Evolutionary conservation across 92 coral and sea anemone genomes (phyloP).

Genomic region (Porites divaricata): DNA sequence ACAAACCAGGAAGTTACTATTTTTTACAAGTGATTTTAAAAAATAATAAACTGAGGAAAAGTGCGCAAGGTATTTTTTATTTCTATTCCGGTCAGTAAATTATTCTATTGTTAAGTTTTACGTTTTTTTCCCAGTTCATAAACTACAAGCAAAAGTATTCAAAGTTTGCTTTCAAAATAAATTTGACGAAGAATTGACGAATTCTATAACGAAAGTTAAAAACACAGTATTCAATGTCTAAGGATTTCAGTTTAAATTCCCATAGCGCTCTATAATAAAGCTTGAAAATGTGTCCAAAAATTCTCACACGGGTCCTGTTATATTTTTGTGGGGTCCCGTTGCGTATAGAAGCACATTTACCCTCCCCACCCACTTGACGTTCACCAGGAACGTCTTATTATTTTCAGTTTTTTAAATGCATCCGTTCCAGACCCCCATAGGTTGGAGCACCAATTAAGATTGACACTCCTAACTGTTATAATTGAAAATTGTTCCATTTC

Average conservation of each 20-base stretch:
- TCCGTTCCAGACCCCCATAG: slow-evolving; percentile 4
- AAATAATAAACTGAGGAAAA: not conserved
- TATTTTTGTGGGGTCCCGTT: not conserved
- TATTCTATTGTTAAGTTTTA: not conserved
- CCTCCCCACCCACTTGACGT: slow-evolving; percentile 15
- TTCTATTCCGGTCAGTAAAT: not conserved
- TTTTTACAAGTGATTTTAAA: not conserved
- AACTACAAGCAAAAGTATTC: not conserved
- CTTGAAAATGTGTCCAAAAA: slow-evolving; percentile 23
- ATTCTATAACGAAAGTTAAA: not conserved
- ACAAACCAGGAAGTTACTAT: not conserved
- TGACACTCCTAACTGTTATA: not conserved
- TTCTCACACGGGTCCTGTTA: not conserved
- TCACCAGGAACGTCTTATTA: slow-evolving; percentile 33
- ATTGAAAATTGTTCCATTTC: not conserved
- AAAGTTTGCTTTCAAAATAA: not conserved
- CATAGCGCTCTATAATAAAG: slow-evolving; percentile 1
- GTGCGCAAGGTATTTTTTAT: not conserved
- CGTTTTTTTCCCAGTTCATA: not conserved
- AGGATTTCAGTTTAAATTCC: slow-evolving; percentile 11
- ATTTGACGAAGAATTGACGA: not conserved
- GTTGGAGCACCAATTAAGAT: not conserved
- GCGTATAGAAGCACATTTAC: not conserved
- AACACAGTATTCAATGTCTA: slow-evolving; percentile 9
- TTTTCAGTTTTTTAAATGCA: not conserved